Evolutionary conservation across 2,797 vertebrate genomes (phyloP).

Genomic region (Hypotaenidia philippensis): DNA sequence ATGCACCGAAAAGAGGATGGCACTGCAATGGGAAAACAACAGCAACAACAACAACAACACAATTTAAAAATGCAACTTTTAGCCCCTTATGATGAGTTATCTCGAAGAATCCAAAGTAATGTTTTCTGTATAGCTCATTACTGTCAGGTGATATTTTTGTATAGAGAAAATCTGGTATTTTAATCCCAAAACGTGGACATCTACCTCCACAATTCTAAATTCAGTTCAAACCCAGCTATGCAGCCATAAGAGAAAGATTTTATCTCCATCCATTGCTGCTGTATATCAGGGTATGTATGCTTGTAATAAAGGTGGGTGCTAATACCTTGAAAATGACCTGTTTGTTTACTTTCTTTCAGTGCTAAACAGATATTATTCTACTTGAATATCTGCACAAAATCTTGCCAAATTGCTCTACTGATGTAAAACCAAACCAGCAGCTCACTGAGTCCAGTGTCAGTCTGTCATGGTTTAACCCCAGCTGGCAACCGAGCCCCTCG

Average conservation of each 20-base stretch:
- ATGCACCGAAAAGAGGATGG: slow-evolving; percentile 85
- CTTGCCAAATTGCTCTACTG: background rate
- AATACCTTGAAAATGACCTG: background rate
- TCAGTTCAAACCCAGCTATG: background rate
- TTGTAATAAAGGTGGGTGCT: background rate
- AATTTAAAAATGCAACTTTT: background rate
- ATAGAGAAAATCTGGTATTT: background rate
- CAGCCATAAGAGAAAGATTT: background rate
- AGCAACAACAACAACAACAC: background rate
- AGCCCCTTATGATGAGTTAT: background rate
- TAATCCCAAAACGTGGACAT: background rate
- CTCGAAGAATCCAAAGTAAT: background rate
- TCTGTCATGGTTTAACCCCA: too few relatives aligned
- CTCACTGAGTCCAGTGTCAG: background rate
- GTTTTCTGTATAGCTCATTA: background rate
- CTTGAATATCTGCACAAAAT: background rate
- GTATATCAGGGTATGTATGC: background rate
- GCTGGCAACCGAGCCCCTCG: too few relatives aligned
- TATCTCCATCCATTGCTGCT: background rate
- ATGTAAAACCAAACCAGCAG: background rate
- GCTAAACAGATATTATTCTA: background rate
- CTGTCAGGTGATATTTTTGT: background rate
- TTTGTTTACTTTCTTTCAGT: background rate
- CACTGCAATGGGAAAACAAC: slow-evolving; percentile 72
- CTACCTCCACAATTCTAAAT: background rate